Evolutionary conservation across 2,113 vertebrate species (phyloP).

Genomic region (Calypte anna): DNA sequence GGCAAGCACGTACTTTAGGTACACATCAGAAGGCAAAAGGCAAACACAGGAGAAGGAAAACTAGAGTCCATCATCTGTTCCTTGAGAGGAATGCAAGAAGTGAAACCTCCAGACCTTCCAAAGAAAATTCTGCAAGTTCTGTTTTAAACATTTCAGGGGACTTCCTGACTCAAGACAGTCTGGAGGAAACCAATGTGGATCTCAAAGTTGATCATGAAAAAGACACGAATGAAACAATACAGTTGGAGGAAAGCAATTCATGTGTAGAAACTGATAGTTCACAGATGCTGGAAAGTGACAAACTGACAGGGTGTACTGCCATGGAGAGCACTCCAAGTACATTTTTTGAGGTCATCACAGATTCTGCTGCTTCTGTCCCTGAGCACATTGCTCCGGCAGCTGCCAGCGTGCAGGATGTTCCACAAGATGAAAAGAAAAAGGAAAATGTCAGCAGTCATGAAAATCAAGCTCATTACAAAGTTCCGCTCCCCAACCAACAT

Average conservation of each 20-base stretch:
- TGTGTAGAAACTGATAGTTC: neutral
- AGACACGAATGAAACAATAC: neutral
- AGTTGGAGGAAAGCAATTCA: constrained; percentile 14
- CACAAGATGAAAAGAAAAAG: constrained; percentile 22
- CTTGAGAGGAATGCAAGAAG: neutral
- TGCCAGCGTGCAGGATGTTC: neutral
- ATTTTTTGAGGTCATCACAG: neutral
- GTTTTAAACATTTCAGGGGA: neutral
- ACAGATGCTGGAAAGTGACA: neutral
- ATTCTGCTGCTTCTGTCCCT: neutral
- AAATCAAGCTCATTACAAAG: constrained; percentile 52
- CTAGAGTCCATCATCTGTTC: neutral
- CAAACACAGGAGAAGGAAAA: constrained; percentile 72
- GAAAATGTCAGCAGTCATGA: constrained; percentile 1
- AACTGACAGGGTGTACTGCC: rapidly evolving
- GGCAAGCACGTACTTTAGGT: neutral
- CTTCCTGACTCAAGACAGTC: neutral
- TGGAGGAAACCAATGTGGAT: neutral
- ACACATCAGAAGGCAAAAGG: constrained; percentile 48
- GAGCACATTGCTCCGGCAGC: neutral
- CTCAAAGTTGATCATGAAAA: neutral
- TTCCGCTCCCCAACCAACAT: constrained; percentile 26
- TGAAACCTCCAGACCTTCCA: neutral
- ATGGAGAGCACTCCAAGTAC: neutral
- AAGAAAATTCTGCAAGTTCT: neutral